Percentiles rank a stretch among this genome's conserved stretches.
phyloP scores from a whole-genome alignment of 2,888 invertebrate species.

The Conistra vaccinii region DNA sequence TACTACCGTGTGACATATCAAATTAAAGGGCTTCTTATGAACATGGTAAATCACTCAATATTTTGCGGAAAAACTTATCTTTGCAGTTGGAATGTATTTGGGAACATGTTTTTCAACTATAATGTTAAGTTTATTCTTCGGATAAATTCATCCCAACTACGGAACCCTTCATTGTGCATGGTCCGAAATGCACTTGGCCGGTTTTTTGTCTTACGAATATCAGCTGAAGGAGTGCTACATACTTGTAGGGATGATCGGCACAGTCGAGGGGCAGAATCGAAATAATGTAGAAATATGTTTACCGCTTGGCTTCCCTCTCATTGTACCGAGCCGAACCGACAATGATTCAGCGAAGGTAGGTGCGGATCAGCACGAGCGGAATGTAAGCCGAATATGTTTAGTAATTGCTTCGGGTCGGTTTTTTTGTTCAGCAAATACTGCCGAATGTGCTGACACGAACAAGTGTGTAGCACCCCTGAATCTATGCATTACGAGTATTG shows the following conservation, averaged over 20 bases:
- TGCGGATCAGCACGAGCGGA: background rate
- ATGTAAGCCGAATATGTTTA: background rate
- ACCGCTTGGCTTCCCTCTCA: background rate
- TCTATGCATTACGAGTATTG: background rate
- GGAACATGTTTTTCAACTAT: too few relatives aligned
- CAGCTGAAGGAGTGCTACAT: background rate
- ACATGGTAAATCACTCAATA: too few relatives aligned
- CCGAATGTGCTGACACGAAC: background rate
- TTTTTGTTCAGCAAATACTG: background rate
- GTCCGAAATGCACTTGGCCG: too few relatives aligned
- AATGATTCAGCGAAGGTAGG: background rate
- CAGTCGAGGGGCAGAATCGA: background rate
- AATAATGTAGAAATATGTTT: background rate
- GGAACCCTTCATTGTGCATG: too few relatives aligned
- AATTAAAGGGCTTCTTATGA: too few relatives aligned
- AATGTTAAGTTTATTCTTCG: too few relatives aligned
- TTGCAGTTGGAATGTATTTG: too few relatives aligned
- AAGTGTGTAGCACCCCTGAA: background rate
- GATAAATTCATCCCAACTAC: too few relatives aligned
- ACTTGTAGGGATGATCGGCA: background rate
- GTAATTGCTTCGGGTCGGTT: background rate
- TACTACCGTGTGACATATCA: too few relatives aligned
- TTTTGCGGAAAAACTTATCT: too few relatives aligned
- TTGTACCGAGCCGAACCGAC: background rate
- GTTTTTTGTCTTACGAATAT: background rate